Percentiles rank a stretch among this genome's conserved stretches.
Conservation (phyloP, 2,797 vertebrate species). For the Propithecus perrieri region DNA sequence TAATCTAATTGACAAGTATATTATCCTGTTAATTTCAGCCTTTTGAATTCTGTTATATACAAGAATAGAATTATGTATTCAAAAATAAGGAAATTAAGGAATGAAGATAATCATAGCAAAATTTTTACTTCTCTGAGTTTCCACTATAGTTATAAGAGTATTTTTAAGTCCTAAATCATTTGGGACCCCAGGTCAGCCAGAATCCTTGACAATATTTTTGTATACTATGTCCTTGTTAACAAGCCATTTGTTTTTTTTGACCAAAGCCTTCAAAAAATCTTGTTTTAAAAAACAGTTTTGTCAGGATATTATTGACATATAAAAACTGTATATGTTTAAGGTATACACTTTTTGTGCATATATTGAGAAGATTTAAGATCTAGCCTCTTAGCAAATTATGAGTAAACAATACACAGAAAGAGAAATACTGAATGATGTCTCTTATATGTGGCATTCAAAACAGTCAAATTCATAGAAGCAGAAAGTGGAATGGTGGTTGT, state of each 20-base stretch:
- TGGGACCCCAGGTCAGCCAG: neutral
- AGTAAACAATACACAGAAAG: neutral
- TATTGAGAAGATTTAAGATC: neutral
- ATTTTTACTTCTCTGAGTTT: neutral
- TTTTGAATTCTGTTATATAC: neutral
- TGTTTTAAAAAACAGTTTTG: neutral
- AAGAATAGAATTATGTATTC: neutral
- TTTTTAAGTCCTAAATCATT: neutral
- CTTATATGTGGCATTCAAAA: neutral
- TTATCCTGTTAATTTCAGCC: neutral
- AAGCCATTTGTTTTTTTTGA: neutral
- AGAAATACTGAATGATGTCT: neutral
- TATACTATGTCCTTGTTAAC: neutral
- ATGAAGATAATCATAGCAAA: neutral
- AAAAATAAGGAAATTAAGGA: neutral
- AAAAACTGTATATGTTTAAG: neutral
- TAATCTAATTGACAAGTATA: neutral
- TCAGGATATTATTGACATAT: neutral
- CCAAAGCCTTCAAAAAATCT: neutral
- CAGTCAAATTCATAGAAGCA: neutral
- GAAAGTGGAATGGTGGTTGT: neutral
- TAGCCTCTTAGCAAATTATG: neutral
- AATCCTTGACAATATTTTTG: neutral
- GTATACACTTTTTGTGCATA: neutral
- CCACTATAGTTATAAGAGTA: neutral